These are phyloP conservation scores for Holothuria glaberrima DNA, from an alignment of 35 echinoderm and acorn worm genomes.

Conservation along the genomic window DNA sequence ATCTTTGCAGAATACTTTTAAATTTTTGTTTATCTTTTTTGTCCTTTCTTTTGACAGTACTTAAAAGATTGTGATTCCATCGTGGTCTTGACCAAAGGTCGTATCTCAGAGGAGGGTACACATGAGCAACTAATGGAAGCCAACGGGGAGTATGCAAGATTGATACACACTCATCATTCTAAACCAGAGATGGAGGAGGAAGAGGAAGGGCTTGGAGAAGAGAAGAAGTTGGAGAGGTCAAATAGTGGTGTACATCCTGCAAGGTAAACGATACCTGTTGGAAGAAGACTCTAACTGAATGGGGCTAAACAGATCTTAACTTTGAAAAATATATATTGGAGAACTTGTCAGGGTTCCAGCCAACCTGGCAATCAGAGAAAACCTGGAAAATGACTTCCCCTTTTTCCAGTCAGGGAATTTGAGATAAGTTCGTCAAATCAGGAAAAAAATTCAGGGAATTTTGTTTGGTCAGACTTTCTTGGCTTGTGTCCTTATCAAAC, in stretches of 20 bases:
- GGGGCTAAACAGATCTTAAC: too few species aligned
- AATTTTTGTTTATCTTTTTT: not conserved
- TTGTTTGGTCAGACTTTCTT: too few species aligned
- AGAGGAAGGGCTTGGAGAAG: slow-evolving; percentile 15
- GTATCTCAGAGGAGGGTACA: slow-evolving; percentile 71
- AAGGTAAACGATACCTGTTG: not conserved
- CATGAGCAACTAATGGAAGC: slow-evolving; percentile 79
- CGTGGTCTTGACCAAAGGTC: slow-evolving; percentile 71
- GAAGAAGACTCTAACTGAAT: too few species aligned
- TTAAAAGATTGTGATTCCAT: slow-evolving; percentile 90
- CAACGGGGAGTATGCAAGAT: slow-evolving; percentile 71
- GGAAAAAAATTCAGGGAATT: too few species aligned
- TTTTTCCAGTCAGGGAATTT: too few species aligned
- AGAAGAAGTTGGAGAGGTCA: not conserved
- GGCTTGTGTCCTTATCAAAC: too few species aligned
- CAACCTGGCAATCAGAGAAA: too few species aligned
- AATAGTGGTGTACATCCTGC: not conserved
- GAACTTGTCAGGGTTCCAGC: too few species aligned
- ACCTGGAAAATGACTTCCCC: too few species aligned
- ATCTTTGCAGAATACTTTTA: too few species aligned
- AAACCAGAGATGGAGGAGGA: slow-evolving; percentile 64
- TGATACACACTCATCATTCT: slow-evolving; percentile 75
- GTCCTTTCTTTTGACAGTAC: slow-evolving; percentile 63
- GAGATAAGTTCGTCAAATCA: too few species aligned
- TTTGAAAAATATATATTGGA: too few species aligned